phyloP scores from a whole-genome alignment of 2,113 vertebrate species.

The Gymnobelideus leadbeateri region DNA sequence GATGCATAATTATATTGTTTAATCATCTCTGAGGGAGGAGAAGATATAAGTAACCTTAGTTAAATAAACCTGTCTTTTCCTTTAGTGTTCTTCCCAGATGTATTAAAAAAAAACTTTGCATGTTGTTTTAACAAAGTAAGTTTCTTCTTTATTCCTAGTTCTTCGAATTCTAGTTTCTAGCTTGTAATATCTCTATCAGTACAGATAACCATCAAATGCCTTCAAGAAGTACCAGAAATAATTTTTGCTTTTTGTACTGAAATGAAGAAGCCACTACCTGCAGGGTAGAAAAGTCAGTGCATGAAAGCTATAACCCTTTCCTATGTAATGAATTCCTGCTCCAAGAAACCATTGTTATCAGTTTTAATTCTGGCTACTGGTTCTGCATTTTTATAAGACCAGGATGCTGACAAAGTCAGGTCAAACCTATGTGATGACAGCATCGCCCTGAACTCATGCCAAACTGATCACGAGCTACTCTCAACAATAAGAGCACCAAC shows the following conservation, averaged over 20 bases:
- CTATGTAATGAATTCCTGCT: conserved; percentile 46
- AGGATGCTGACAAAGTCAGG: conserved; percentile 3
- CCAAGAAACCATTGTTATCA: conserved; percentile 35
- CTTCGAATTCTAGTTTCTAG: background rate
- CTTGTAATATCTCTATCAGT: background rate
- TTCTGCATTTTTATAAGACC: conserved; percentile 30
- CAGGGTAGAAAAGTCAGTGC: conserved; percentile 44
- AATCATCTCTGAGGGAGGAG: background rate
- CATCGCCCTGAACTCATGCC: conserved; percentile 51
- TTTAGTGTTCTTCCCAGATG: conserved; percentile 32
- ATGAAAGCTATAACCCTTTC: background rate
- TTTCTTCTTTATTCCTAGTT: conserved; percentile 1
- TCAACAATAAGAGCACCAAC: conserved; percentile 22
- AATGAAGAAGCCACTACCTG: conserved; percentile 58
- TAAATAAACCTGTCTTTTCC: conserved; percentile 3
- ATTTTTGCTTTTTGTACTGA: conserved; percentile 50
- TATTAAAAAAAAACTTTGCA: background rate
- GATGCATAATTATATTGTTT: background rate
- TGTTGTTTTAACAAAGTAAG: background rate
- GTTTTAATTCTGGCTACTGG: conserved; percentile 43
- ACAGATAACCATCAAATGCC: conserved; percentile 32
- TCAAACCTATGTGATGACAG: conserved; percentile 23
- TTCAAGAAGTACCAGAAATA: conserved; percentile 52
- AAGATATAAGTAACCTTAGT: background rate
- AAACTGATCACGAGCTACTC: conserved; percentile 46